phyloP scores from a whole-genome alignment of 1,140 invertebrate species.

The Halictus rubicundus region DNA sequence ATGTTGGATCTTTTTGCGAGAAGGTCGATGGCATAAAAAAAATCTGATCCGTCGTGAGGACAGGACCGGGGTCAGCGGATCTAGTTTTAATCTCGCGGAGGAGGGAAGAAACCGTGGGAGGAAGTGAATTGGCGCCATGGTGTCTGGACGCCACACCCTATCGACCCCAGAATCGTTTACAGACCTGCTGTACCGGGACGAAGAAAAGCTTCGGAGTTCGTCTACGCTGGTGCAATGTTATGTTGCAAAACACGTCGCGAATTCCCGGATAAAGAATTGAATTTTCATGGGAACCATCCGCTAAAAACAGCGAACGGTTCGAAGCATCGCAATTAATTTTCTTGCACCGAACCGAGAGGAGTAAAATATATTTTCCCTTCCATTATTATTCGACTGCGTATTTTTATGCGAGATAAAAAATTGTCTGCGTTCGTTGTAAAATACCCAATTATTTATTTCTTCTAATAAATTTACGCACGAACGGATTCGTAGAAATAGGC shows the following conservation, averaged over 20 bases:
- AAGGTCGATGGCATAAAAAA: background rate
- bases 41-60: conserved; percentile 37
- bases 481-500: too few species aligned
- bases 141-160: conserved; percentile 68
- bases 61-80: conserved; percentile 37
- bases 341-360: too few species aligned
- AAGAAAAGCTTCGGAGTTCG: conserved; percentile 3
- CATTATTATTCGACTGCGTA: too few species aligned
- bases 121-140: conserved; percentile 59
- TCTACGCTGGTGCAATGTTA: background rate
- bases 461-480: too few species aligned
- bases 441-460: too few species aligned
- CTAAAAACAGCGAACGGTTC: background rate
- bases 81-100: conserved; percentile 20
- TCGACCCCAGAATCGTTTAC: conserved; percentile 6
- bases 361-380: too few species aligned
- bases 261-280: background rate
- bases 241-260: background rate
- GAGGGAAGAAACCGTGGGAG: conserved; percentile 1
- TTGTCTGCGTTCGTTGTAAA: too few species aligned
- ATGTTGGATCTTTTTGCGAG: too few species aligned
- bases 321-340: too few species aligned
- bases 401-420: too few species aligned
- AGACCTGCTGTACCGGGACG: background rate
- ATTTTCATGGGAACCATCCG: background rate